Conservation (phyloP, 2,113 vertebrate genomes). For the Notarius quadriscutis region DNA sequence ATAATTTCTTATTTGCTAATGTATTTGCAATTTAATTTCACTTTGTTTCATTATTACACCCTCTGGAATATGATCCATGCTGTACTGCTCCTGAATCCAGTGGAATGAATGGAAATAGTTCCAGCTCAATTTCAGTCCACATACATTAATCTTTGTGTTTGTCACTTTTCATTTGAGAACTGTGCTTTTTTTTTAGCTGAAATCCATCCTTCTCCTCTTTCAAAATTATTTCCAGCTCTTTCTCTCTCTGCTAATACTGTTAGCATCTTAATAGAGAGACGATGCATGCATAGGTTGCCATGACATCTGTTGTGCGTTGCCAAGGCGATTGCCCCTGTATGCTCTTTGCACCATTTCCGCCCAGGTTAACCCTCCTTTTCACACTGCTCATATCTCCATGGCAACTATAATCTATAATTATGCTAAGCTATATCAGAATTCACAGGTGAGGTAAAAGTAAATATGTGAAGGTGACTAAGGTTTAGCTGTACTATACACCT, state of each 20-base stretch:
- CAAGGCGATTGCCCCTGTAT: conserved; percentile 38
- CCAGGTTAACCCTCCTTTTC: conserved; percentile 46
- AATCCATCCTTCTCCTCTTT: background rate
- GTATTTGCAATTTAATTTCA: background rate
- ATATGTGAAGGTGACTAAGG: conserved; percentile 10
- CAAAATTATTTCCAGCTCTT: background rate
- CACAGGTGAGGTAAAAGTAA: conserved; percentile 11
- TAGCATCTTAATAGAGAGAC: conserved; percentile 22
- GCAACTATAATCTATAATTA: conserved; percentile 34
- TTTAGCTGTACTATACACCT: conserved; percentile 16
- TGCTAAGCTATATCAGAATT: background rate
- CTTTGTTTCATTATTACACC: background rate
- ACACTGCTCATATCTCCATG: conserved; percentile 1
- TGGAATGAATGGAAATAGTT: background rate
- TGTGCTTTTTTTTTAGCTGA: background rate
- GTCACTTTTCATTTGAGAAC: background rate
- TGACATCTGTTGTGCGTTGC: conserved; percentile 51
- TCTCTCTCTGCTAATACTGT: conserved; percentile 19
- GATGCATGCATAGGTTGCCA: conserved; percentile 39
- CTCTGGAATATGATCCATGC: background rate
- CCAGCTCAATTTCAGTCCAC: background rate
- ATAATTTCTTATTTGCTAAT: background rate
- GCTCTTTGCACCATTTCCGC: conserved; percentile 37
- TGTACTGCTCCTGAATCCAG: background rate
- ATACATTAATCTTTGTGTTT: background rate